Conservation (phyloP, 1,140 invertebrate species). For the Magallana gigas region DNA sequence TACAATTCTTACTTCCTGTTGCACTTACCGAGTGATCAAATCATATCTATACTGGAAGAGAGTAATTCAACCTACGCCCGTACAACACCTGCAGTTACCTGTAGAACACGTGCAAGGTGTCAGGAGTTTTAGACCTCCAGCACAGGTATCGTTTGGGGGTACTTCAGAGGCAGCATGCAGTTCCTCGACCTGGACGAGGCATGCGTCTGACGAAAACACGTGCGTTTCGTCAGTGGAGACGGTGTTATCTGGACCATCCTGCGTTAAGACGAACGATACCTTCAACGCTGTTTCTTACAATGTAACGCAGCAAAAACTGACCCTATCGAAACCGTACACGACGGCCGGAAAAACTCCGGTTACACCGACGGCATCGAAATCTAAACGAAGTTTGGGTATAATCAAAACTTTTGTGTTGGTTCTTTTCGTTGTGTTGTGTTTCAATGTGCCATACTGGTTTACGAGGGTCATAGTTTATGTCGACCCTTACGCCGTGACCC, state of each 20-base stretch:
- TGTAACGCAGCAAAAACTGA: neutral
- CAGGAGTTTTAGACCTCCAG: neutral
- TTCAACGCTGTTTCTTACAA: neutral
- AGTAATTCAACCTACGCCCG: neutral
- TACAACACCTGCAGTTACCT: neutral
- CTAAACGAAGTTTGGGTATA: neutral
- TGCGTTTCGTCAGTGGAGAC: neutral
- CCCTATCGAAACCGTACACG: neutral
- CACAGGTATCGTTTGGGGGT: neutral
- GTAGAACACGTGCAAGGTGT: neutral
- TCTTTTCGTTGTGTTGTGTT: conserved; percentile 7
- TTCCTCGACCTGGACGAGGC: neutral
- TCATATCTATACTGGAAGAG: neutral
- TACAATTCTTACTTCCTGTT: neutral
- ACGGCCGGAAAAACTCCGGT: neutral
- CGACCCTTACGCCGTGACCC: neutral
- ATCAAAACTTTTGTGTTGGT: conserved; percentile 9
- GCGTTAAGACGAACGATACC: neutral
- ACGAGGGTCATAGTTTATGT: neutral
- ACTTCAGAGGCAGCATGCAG: neutral
- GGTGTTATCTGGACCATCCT: neutral
- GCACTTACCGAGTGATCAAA: neutral
- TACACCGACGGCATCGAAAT: neutral
- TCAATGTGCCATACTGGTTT: conserved; percentile 11
- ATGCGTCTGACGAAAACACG: neutral